phyloP scores from a whole-genome alignment of 2,113 vertebrate genomes.

The Pristiophorus japonicus region DNA sequence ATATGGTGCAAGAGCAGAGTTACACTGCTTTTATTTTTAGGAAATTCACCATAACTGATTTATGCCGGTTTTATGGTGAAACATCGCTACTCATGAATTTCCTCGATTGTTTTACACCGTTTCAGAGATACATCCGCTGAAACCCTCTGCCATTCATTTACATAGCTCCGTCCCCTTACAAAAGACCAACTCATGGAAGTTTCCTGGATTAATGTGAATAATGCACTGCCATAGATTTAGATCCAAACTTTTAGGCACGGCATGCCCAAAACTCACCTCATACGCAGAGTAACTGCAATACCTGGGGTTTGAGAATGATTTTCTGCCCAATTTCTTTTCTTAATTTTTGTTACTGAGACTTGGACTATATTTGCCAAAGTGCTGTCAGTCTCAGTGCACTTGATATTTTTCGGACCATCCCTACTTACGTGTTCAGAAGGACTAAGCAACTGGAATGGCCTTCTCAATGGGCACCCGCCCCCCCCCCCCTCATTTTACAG shows the following conservation, averaged over 20 bases:
- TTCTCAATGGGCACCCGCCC: not conserved
- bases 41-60: not conserved
- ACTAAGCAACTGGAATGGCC: not conserved
- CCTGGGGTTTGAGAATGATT: not conserved
- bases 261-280: not conserved
- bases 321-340: not conserved
- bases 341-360: not conserved
- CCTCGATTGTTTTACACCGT: not conserved
- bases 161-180: not conserved
- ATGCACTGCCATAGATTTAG: not conserved
- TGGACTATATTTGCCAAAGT: not conserved
- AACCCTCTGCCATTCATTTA: not conserved
- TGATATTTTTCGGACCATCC: too few species aligned
- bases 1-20: not conserved
- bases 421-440: not conserved
- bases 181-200: not conserved
- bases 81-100: not conserved
- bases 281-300: not conserved
- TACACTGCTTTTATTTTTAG: not conserved
- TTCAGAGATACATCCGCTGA: not conserved
- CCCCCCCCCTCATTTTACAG: too few species aligned
- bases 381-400: not conserved
- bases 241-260: not conserved
- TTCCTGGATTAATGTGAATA: not conserved
- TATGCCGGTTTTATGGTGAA: not conserved